Evolutionary conservation across 53 echinoderm and acorn worm species (phyloP), one percentile per base, ranked within the genome.

Genomic region (Henricia sp.): DNA sequence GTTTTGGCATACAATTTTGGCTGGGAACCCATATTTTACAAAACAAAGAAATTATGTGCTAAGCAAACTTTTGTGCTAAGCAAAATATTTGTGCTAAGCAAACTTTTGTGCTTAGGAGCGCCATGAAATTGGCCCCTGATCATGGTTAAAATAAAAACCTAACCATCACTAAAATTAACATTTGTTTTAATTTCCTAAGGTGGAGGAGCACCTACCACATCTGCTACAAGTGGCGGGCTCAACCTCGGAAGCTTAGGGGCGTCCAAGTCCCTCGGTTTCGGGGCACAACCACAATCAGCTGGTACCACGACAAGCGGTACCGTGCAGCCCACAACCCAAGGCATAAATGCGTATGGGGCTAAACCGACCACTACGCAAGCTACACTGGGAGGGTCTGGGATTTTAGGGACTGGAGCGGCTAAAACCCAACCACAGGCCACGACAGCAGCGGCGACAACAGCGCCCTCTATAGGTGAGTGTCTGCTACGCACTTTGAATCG

Each of bases 201-300:
- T 19, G 53, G 53, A 19, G 53, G 53, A 17, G 19, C 53, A 53
- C 3, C 53, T 17, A 17, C 53, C 3, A 21, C 53, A 53, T 19
- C 60, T 5, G 30, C 60, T 3, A 6, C 28, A 1, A 59, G 27
- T 59, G 28, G 60, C 11, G 66, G 66, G 3, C 20, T 54, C 30
- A 59, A 2, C 43, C 36, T 70, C 1, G 70, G 40, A 6, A 43
- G 48, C 50, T 26, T 63, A 11, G 63, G 78, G 5, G 43, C 39
- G 20, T 3, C 56, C 19, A 62, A 62, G 30, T 11, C 78, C 30
- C 0, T 19, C 46, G 30, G 62, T 36, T 74, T 74, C 3, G 62
- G 62, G 6, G n/a, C 86, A 27, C 50, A 68, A 20, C 5, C 50
- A 23, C 10, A 76, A 44, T 35, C 88, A 25, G 58, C 82, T 21